phyloP scores from a whole-genome alignment of 2,797 vertebrate species.

The Ptychobarbus kaznakovi region DNA sequence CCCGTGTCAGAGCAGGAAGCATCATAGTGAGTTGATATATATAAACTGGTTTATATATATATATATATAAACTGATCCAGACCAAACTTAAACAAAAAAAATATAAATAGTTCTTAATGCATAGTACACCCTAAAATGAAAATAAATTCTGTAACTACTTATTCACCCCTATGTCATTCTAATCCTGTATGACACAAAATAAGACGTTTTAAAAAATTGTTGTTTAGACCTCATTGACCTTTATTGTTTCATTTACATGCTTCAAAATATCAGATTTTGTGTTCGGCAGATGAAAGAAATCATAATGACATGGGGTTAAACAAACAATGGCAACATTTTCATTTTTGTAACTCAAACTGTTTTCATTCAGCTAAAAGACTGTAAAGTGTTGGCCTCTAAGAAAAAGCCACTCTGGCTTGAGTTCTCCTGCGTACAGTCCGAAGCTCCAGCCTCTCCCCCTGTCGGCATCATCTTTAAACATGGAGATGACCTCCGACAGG shows the following conservation, averaged over 20 bases:
- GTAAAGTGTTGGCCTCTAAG: conserved; percentile 83
- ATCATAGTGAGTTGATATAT: conserved; percentile 72
- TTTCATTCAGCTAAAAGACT: conserved; percentile 74
- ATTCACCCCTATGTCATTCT: background rate
- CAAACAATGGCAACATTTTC: background rate
- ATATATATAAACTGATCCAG: background rate
- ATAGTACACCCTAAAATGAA: background rate
- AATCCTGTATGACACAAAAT: background rate
- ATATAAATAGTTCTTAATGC: background rate
- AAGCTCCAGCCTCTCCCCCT: conserved; percentile 61
- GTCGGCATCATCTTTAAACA: conserved; percentile 83
- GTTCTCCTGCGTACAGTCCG: conserved; percentile 74
- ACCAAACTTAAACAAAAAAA: background rate
- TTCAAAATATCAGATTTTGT: background rate
- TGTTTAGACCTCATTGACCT: background rate
- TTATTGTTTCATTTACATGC: background rate
- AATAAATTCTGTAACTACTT: background rate
- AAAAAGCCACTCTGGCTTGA: conserved; percentile 86
- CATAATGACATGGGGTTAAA: background rate
- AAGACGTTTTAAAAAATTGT: background rate
- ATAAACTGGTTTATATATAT: background rate
- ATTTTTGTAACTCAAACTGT: background rate
- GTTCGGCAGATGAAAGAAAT: background rate
- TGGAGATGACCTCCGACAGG: conserved; percentile 83
- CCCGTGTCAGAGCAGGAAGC: conserved; percentile 74